A percentile compares a stretch with the other conserved stretches of the same genome.
These are phyloP conservation scores for Muschampia plurimacula DNA, from an alignment of 2,888 invertebrate species.

Conservation along the genomic window DNA sequence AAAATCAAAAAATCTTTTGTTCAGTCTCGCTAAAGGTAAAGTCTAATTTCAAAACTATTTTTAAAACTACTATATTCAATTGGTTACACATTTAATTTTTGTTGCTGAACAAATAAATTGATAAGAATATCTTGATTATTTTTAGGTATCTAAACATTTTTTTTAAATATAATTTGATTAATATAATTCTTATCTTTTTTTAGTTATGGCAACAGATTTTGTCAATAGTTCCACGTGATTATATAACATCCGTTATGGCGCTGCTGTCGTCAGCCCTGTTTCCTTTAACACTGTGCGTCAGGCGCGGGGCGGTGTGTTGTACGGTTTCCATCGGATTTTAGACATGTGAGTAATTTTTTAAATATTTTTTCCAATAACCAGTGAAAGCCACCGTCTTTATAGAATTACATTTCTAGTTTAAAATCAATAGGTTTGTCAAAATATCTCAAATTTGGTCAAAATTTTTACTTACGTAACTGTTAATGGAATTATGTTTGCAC, in stretches of 20 bases:
- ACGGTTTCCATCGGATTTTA: slow-evolving; percentile 73
- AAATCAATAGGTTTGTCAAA: not conserved
- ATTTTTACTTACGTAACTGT: slow-evolving; percentile 77
- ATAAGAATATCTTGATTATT: too few relatives aligned
- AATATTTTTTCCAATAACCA: slow-evolving; percentile 2
- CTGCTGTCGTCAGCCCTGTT: slow-evolving; percentile 64
- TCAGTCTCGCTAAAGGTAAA: not conserved
- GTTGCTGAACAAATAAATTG: too few relatives aligned
- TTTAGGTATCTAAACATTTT: too few relatives aligned
- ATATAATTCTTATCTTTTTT: slow-evolving; percentile 1
- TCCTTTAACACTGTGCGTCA: slow-evolving; percentile 78
- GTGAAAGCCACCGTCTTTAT: not conserved
- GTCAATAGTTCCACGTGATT: slow-evolving; percentile 71
- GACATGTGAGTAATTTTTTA: slow-evolving; percentile 72
- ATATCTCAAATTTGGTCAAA: slow-evolving; percentile 24
- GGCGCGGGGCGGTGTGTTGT: slow-evolving; percentile 77
- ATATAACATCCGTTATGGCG: slow-evolving; percentile 75
- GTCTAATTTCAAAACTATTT: too few relatives aligned
- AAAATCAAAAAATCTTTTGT: too few relatives aligned
- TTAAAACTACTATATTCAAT: too few relatives aligned
- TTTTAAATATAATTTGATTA: not conserved
- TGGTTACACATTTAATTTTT: too few relatives aligned
- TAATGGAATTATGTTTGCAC: slow-evolving; percentile 79
- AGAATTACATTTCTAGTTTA: not conserved
- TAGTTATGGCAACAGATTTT: slow-evolving; percentile 33